Conservation (phyloP, 37 sponge, comb jelly and placozoan species). For the Cliona cf. orientalis region DNA sequence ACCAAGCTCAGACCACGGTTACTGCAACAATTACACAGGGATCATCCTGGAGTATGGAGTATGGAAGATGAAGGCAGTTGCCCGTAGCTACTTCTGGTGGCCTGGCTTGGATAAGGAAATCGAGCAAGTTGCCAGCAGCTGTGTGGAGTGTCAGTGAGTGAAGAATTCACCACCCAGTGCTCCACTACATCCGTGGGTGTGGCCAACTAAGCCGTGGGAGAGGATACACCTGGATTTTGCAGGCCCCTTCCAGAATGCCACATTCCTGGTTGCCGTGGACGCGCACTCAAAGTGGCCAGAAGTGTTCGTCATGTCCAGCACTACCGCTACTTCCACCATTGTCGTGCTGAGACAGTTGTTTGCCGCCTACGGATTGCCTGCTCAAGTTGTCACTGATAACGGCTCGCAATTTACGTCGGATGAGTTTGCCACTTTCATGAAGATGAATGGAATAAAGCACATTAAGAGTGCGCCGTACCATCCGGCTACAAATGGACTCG, state of each 20-base stretch:
- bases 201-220: too few relatives aligned
- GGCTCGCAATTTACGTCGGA: constrained; percentile 37
- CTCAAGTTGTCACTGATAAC: constrained; percentile 31
- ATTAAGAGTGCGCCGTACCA: too few relatives aligned
- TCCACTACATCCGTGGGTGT: constrained; percentile 26
- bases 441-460: constrained; percentile 29
- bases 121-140: constrained; percentile 6
- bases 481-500: too few relatives aligned
- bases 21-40: constrained; percentile 16
- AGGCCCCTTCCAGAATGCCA: too few relatives aligned
- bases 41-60: constrained; percentile 25
- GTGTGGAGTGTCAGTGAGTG: neutral
- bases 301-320: constrained; percentile 21
- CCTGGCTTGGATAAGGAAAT: constrained; percentile 25
- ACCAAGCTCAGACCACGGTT: neutral
- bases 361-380: constrained; percentile 13
- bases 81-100: too few relatives aligned
- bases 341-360: constrained; percentile 5
- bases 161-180: neutral
- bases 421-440: too few relatives aligned
- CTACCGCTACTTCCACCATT: constrained; percentile 16
- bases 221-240: too few relatives aligned
- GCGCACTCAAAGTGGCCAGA: constrained; percentile 55
- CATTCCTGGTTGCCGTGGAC: too few relatives aligned
- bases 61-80: too few relatives aligned